These are phyloP conservation scores for Peromyscus polionotus DNA, from an alignment of 2,113 vertebrate species.

Conservation along the genomic window DNA sequence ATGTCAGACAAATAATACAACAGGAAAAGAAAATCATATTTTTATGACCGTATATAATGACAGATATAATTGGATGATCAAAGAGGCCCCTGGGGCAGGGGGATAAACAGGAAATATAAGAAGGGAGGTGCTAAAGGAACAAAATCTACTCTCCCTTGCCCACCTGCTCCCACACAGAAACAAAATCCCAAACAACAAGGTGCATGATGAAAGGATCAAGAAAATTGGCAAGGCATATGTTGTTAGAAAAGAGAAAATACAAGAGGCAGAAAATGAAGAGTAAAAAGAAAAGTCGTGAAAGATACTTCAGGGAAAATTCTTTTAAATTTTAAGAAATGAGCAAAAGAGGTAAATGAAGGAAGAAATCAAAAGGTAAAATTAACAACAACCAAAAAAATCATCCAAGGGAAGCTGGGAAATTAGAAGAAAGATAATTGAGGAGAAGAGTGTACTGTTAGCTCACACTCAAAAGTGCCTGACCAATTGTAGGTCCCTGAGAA, in stretches of 20 bases:
- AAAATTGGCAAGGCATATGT: background rate
- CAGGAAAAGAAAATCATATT: conserved; percentile 2
- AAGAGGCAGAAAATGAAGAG: background rate
- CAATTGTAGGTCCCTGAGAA: background rate
- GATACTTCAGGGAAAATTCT: background rate
- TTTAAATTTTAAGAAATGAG: background rate
- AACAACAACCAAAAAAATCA: background rate
- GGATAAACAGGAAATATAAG: background rate
- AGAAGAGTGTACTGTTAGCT: background rate
- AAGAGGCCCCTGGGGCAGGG: background rate
- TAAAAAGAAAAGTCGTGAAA: conserved; percentile 8
- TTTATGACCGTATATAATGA: conserved; percentile 1
- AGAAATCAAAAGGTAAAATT: background rate
- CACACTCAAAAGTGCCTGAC: background rate
- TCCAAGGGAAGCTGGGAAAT: background rate
- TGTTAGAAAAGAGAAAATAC: background rate
- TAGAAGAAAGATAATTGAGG: background rate
- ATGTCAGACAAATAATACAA: background rate
- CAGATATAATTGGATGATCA: background rate
- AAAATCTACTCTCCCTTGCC: background rate
- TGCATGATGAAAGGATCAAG: background rate
- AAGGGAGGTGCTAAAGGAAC: background rate
- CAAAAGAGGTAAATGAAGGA: background rate
- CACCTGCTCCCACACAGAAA: background rate
- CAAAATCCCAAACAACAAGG: conserved; percentile 5